These are phyloP conservation scores for Adelognathus sp. DNA, from an alignment of 2,888 invertebrate species.

Conservation along the genomic window DNA sequence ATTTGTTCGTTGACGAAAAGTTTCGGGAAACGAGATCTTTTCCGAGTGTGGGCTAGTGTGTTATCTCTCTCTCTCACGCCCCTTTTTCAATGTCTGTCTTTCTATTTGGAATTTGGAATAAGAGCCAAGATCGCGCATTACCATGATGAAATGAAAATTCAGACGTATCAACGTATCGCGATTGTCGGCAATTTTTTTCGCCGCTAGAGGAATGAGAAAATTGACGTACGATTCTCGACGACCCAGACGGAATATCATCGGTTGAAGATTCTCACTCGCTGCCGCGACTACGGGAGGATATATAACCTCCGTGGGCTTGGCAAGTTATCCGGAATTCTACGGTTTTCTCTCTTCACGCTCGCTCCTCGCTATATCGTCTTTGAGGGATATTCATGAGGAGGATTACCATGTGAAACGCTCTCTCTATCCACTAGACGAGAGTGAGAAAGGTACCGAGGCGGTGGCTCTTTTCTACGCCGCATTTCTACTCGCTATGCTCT, in stretches of 20 bases:
- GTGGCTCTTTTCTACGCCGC: constrained; percentile 41
- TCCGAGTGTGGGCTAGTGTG: background rate
- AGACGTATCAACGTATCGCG: background rate
- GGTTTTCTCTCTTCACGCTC: constrained; percentile 8
- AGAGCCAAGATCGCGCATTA: constrained; percentile 31
- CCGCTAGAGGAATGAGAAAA: background rate
- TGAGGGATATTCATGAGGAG: constrained; percentile 78
- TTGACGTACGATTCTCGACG: constrained; percentile 1
- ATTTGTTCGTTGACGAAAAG: constrained; percentile 49
- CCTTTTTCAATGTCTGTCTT: background rate
- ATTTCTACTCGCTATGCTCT: constrained; percentile 51
- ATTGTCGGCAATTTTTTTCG: background rate
- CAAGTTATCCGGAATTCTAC: constrained; percentile 22
- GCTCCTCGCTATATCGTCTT: constrained; percentile 64
- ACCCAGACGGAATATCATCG: constrained; percentile 5
- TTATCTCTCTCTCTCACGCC: too few species aligned
- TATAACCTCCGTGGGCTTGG: background rate
- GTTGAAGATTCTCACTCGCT: background rate
- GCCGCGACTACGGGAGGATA: background rate
- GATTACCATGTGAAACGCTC: constrained; percentile 78
- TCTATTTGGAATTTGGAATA: constrained; percentile 11
- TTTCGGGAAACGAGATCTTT: constrained; percentile 32
- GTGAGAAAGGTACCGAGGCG: constrained; percentile 27
- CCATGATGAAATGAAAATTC: constrained; percentile 15
- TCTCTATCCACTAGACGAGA: constrained; percentile 38